Conservation (phyloP, 2,113 vertebrate genomes). For the Egretta garzetta region DNA sequence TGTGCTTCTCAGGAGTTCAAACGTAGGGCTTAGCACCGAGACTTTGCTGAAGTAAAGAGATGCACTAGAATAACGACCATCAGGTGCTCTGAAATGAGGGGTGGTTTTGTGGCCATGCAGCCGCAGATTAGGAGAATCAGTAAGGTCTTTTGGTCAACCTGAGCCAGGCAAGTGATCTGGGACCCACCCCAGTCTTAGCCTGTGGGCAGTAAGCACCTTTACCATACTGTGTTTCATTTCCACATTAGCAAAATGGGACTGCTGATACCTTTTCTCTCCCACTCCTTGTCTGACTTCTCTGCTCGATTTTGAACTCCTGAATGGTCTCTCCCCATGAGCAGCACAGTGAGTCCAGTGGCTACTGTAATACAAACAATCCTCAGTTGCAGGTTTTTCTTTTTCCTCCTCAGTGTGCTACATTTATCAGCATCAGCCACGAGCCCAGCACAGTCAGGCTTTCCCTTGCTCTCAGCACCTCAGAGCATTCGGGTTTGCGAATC, state of each 20-base stretch:
- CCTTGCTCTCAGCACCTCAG: constrained; percentile 42
- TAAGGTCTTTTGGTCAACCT: not conserved
- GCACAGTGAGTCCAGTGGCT: not conserved
- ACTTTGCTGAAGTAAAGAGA: not conserved
- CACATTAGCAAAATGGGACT: not conserved
- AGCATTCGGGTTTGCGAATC: not conserved
- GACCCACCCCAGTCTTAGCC: not conserved
- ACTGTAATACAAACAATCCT: not conserved
- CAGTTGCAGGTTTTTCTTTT: not conserved
- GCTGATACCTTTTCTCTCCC: not conserved
- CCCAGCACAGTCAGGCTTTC: not conserved
- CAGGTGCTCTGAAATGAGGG: not conserved
- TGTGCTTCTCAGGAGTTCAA: not conserved
- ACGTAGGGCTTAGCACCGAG: not conserved
- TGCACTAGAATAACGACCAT: not conserved
- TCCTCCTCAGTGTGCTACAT: not conserved
- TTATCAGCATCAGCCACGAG: not conserved
- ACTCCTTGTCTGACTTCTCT: not conserved
- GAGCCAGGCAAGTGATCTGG: not conserved
- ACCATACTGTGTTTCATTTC: not conserved
- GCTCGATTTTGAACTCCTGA: not conserved
- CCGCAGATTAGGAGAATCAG: not conserved
- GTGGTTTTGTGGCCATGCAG: not conserved
- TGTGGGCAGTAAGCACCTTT: not conserved
- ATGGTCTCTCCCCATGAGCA: not conserved